phyloP scores from a whole-genome alignment of 30 jellyfish, hydroid and myxozoan genomes.

The Chrysaora quinquecirrha region DNA sequence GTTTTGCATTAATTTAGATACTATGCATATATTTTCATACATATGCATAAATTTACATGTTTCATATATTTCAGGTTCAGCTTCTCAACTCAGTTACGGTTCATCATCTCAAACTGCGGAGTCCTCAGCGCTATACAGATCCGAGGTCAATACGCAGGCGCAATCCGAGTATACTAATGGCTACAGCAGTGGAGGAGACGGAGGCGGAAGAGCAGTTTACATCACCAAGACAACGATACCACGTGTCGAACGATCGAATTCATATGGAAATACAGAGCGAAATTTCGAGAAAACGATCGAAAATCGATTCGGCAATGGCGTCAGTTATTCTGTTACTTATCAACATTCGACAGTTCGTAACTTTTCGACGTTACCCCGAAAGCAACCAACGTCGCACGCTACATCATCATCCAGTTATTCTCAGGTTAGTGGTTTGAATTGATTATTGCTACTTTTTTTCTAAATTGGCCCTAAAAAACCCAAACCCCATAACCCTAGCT shows the following conservation, averaged over 20 bases:
- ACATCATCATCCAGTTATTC: conserved; percentile 21
- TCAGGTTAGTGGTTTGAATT: no score
- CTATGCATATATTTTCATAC: no score
- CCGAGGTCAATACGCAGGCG: conserved; percentile 46
- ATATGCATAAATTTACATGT: no score
- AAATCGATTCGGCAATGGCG: conserved; percentile 58
- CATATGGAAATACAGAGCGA: conserved; percentile 38
- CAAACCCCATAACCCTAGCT: no score
- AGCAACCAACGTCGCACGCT: conserved; percentile 21
- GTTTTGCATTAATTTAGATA: no score
- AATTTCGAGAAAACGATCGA: conserved; percentile 42
- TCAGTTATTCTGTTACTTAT: conserved; percentile 67
- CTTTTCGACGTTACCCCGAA: conserved; percentile 70
- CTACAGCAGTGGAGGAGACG: conserved; percentile 19
- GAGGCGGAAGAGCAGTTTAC: conserved; percentile 35
- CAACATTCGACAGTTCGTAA: conserved; percentile 84
- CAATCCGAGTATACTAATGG: conserved; percentile 46
- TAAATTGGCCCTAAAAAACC: no score
- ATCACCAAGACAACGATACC: conserved; percentile 65
- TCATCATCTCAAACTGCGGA: conserved; percentile 69
- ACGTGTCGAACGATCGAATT: conserved; percentile 61
- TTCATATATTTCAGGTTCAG: conserved; percentile 49
- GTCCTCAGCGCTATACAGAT: conserved; percentile 45
- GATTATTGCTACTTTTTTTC: no score
- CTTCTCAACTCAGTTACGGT: conserved; percentile 71